These are phyloP conservation scores for Nephila pilipes DNA, from an alignment of 1,140 invertebrate species.

Conservation along the genomic window DNA sequence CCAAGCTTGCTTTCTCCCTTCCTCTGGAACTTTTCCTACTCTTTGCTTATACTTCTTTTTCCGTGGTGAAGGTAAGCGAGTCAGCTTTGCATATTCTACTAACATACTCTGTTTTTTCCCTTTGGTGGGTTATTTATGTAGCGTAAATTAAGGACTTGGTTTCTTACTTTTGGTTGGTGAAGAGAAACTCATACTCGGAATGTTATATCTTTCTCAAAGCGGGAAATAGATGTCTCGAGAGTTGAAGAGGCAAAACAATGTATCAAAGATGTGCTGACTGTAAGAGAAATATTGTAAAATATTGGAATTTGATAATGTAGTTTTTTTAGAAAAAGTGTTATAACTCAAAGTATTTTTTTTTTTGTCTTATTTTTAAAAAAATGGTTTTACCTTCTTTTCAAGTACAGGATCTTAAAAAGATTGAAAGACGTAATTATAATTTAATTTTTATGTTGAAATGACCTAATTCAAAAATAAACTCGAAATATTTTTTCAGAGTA, in stretches of 20 bases:
- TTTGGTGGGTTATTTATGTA: slow-evolving; percentile 32
- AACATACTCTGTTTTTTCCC: neutral
- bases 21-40: neutral
- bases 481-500: no score
- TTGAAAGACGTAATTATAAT: no score
- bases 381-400: no score
- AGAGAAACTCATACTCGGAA: neutral
- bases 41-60: neutral
- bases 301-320: no score
- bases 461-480: no score
- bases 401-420: no score
- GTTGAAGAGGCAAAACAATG: neutral
- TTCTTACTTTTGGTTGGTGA: neutral
- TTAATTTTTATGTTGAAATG: no score
- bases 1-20: neutral
- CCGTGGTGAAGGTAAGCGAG: neutral
- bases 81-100: slow-evolving; percentile 9
- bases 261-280: neutral
- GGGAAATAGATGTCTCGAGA: neutral
- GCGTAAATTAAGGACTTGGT: slow-evolving; percentile 13
- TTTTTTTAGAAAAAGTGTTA: no score
- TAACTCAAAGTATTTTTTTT: no score
- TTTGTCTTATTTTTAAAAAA: no score
- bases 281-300: no score
- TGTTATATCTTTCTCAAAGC: neutral